A percentile compares a stretch with the other conserved stretches of the same genome.
These are phyloP conservation scores for Otus sunia DNA, from an alignment of 2,113 vertebrate genomes.

Conservation along the genomic window DNA sequence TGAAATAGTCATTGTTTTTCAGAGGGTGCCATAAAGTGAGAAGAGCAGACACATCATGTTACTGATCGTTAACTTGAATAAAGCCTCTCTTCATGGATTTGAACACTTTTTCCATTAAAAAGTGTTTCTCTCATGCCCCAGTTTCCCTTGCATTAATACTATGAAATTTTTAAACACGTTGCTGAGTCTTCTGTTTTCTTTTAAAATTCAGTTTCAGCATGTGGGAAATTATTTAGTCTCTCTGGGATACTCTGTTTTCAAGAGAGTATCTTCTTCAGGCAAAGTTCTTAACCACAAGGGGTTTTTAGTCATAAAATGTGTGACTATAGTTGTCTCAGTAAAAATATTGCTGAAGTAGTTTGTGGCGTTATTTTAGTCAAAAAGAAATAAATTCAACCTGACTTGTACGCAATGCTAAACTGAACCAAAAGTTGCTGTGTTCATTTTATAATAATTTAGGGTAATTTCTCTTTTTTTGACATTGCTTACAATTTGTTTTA, in stretches of 20 bases:
- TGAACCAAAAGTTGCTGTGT: not conserved
- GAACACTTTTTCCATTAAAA: not conserved
- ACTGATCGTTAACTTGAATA: not conserved
- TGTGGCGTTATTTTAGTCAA: not conserved
- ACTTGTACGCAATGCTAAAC: not conserved
- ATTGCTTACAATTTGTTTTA: not conserved
- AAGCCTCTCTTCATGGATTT: not conserved
- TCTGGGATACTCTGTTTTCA: not conserved
- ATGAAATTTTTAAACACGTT: not conserved
- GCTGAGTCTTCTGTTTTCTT: not conserved
- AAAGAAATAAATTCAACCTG: not conserved
- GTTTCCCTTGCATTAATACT: not conserved
- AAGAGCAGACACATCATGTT: rapidly evolving
- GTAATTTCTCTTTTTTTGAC: not conserved
- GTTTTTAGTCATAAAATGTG: not conserved
- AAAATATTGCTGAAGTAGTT: not conserved
- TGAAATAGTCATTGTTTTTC: not conserved
- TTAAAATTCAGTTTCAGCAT: not conserved
- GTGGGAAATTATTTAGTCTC: not conserved
- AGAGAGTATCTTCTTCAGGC: not conserved
- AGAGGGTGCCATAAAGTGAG: not conserved
- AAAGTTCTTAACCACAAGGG: not conserved
- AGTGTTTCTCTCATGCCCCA: not conserved
- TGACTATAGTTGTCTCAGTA: not conserved
- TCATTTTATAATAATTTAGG: not conserved